These are phyloP conservation scores for Silurus meridionalis DNA, from an alignment of 2,113 vertebrate species.

Conservation along the genomic window DNA sequence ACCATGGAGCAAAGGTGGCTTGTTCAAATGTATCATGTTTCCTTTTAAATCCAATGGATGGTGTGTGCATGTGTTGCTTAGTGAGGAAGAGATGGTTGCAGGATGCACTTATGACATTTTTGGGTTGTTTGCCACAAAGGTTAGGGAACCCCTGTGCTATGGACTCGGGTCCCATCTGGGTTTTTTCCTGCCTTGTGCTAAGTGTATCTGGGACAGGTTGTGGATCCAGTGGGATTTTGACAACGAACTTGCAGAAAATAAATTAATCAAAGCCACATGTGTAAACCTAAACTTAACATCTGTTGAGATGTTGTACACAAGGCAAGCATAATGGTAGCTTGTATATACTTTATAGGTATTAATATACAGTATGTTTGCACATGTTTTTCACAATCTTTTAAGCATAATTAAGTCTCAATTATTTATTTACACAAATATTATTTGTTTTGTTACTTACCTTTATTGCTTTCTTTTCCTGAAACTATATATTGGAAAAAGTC, in stretches of 20 bases:
- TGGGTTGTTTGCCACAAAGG: no score
- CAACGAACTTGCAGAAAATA: background rate
- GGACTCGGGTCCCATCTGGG: background rate
- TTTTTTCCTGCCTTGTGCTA: background rate
- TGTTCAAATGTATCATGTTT: no score
- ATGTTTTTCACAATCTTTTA: background rate
- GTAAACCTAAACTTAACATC: background rate
- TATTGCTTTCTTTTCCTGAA: constrained; percentile 30
- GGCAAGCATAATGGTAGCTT: background rate
- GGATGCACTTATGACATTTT: no score
- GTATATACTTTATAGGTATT: background rate
- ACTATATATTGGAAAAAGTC: background rate
- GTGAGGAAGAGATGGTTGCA: no score
- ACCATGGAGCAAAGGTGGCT: no score
- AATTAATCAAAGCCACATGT: background rate
- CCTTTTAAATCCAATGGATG: no score
- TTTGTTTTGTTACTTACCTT: background rate
- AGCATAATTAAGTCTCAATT: background rate
- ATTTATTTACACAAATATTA: no score
- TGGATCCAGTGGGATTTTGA: background rate
- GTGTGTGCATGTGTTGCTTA: no score
- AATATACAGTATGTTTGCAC: background rate
- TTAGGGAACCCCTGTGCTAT: background rate
- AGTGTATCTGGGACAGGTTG: background rate
- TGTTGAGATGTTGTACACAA: background rate